A percentile compares a stretch with the other conserved stretches of the same genome.
Evolutionary conservation across 1,140 invertebrate species (phyloP).

Genomic region (Atta cephalotes): DNA sequence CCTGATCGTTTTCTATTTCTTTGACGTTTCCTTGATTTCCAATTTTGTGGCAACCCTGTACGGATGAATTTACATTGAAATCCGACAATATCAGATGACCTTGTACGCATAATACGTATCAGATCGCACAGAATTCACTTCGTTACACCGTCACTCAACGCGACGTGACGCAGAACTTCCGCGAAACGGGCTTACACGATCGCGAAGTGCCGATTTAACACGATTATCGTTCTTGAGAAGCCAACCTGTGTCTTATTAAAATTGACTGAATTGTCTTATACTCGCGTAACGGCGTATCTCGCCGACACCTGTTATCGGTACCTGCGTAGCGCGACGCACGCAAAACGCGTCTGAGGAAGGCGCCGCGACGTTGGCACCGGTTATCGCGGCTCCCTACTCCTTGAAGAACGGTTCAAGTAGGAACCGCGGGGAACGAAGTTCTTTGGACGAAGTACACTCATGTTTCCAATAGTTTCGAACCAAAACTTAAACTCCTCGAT

Average conservation of each 20-base stretch:
- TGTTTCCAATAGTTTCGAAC: background rate
- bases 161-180: background rate
- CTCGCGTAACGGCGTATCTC: background rate
- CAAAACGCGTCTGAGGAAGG: conserved; percentile 51
- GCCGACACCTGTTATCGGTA: conserved; percentile 30
- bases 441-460: background rate
- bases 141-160: background rate
- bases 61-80: background rate
- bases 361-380: conserved; percentile 56
- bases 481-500: background rate
- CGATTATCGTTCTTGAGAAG: background rate
- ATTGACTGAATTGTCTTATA: background rate
- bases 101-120: background rate
- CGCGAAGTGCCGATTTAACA: background rate
- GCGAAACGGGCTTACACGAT: background rate
- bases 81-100: background rate
- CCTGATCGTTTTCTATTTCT: too few relatives aligned
- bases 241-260: background rate
- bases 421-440: conserved; percentile 28
- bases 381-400: conserved; percentile 53
- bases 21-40: too few relatives aligned
- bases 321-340: conserved; percentile 48
- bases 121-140: background rate
- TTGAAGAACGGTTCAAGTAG: conserved; percentile 45
- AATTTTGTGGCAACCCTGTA: too few relatives aligned